Evolutionary conservation across 2,888 invertebrate species (phyloP), one percentile per base, ranked within the genome.

Genomic region (Strigamia transsilvanica): DNA sequence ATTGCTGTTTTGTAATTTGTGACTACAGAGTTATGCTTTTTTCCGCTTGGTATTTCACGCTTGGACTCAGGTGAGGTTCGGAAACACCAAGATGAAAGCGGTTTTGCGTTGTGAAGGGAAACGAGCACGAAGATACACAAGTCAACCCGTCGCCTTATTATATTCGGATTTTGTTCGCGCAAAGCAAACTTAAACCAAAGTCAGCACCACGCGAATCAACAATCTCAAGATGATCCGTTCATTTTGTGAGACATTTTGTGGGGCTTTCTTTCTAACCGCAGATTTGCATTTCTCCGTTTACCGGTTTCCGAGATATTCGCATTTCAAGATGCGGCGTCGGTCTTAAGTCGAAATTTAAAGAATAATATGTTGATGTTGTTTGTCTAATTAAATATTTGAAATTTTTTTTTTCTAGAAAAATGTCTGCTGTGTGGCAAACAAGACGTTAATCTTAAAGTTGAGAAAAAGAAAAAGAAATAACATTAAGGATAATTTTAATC

Each of bases 1-100:
- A 2, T 5, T 21, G 6, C 61, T 66, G n/a, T 66, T 66, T 66
- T 66, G 23, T 66, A 66, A 66, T 66, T 66, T 66, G 61, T 46
- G 23, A 66, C 21, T 66, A 6, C 12, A 12, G 18, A 21, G 21
- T 66, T 66, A 66, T 66, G 23, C 13, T 66, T 66, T 66, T 66
- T 66, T 66, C 61, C 61, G 61, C 61, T 66, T 66, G 61, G 46
- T 21, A 23, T 66, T 66, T 66, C 61, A 66, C 61, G 61, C 61
- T 66, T 21, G 61, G 61, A 23, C 21, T 66, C 61, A 66, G 23
- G 61, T 21, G 23, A 23, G 23, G 18, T 23, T 66, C 7, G 61
- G 61, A 66, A 23, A 23, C 61, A 66, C 23, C 61, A 21, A 66
- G 61, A 21, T 66, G 23, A 13, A 46, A 1, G 21, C 61, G 18